These are phyloP conservation scores for Catagonus wagneri DNA, from an alignment of 2,113 vertebrate species.

Conservation along the genomic window DNA sequence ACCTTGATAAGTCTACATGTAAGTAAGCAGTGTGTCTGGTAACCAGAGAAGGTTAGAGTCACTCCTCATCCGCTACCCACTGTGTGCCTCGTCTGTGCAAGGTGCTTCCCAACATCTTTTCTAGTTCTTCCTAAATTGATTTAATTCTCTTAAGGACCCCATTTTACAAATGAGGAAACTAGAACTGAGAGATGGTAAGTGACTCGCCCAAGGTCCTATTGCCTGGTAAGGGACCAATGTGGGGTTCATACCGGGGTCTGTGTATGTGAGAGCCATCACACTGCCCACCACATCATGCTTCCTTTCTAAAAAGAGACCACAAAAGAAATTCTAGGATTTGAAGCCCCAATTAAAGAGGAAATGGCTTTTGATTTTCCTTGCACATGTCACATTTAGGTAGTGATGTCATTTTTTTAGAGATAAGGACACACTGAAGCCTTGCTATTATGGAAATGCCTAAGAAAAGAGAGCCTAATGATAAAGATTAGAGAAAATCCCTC, in stretches of 20 bases:
- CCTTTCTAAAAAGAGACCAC: neutral
- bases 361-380: conserved; percentile 25
- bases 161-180: neutral
- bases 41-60: neutral
- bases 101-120: neutral
- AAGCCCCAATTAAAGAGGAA: neutral
- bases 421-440: neutral
- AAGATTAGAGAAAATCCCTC: neutral
- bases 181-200: neutral
- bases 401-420: conserved; percentile 9
- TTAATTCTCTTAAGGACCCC: neutral
- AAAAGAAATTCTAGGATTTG: neutral
- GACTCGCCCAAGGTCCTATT: neutral
- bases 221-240: neutral
- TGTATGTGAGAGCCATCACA: neutral
- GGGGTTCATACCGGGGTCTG: neutral
- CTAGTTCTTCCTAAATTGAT: neutral
- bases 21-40: neutral
- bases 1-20: neutral
- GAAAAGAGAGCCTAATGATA: neutral
- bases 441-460: neutral
- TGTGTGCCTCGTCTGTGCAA: neutral
- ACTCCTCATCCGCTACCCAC: neutral
- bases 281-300: neutral
- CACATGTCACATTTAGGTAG: neutral